Percentiles rank a stretch among this genome's conserved stretches.
phyloP scores from a whole-genome alignment of 2,797 vertebrate species.

The Girardinus metallicus region DNA sequence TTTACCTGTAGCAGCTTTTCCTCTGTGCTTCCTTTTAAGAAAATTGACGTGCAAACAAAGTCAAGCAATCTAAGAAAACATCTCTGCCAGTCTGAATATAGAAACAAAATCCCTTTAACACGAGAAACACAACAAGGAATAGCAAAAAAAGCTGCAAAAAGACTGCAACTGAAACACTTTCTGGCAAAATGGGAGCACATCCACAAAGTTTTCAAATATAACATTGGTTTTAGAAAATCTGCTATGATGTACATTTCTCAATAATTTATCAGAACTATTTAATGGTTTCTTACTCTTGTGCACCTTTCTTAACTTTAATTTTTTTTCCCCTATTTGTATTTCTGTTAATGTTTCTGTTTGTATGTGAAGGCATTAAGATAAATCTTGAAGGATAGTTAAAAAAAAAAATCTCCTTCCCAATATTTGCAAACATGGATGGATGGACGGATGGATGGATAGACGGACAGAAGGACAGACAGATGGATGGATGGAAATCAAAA shows the following conservation, averaged over 20 bases:
- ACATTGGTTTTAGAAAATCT: background rate
- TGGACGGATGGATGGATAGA: background rate
- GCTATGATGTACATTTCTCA: background rate
- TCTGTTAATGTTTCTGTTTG: background rate
- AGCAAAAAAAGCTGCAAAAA: background rate
- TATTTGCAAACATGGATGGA: background rate
- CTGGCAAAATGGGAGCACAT: background rate
- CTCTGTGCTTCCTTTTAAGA: background rate
- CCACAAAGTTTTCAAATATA: background rate
- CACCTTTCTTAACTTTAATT: background rate
- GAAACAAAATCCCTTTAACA: background rate
- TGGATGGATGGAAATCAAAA: no score
- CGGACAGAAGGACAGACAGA: background rate
- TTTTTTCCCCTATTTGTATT: background rate
- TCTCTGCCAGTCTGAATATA: conserved; percentile 2
- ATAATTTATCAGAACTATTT: background rate
- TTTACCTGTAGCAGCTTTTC: background rate
- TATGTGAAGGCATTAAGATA: background rate
- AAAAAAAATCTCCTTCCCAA: background rate
- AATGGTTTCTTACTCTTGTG: background rate
- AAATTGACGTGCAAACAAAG: conserved; percentile 6
- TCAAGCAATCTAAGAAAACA: conserved; percentile 1
- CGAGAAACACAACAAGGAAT: background rate
- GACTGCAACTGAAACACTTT: background rate
- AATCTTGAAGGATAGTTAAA: background rate